Evolutionary conservation across 2,797 vertebrate genomes (phyloP).

Genomic region (Myiotriccus ornatus): DNA sequence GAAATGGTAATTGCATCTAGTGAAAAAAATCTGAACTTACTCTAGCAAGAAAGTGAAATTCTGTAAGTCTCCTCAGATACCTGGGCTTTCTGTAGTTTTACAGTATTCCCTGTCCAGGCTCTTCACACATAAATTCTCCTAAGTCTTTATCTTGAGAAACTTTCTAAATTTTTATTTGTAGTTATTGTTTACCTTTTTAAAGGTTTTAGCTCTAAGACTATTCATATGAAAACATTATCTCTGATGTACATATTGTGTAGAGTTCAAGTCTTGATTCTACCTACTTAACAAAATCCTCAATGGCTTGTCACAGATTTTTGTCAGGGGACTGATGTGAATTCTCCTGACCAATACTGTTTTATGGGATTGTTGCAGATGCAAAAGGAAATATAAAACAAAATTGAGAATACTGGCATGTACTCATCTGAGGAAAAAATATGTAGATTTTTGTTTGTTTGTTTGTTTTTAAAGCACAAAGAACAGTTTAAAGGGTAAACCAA

Average conservation of each 20-base stretch:
- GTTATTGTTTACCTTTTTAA: not conserved
- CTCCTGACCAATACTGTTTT: not conserved
- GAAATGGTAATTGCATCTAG: not conserved
- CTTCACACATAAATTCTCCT: not conserved
- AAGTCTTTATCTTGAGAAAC: not conserved
- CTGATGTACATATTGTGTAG: not conserved
- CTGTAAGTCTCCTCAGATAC: not conserved
- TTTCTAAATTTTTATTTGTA: not conserved
- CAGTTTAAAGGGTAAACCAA: not conserved
- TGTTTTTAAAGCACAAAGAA: not conserved
- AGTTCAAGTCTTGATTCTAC: not conserved
- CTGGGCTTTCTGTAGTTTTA: not conserved
- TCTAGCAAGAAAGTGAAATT: not conserved
- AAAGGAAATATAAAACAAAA: not conserved
- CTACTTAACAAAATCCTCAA: not conserved
- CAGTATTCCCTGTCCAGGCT: not conserved
- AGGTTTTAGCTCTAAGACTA: not conserved
- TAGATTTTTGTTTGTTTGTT: rapidly evolving
- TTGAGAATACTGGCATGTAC: not conserved
- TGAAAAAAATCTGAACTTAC: not conserved
- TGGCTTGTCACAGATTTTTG: not conserved
- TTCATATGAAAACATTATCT: not conserved
- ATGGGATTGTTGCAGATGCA: not conserved
- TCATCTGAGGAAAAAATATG: not conserved
- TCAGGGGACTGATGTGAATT: not conserved